Evolutionary conservation across 2,888 invertebrate species (phyloP), one percentile per base, ranked within the genome.

Genomic region (Octonoba sinensis): DNA sequence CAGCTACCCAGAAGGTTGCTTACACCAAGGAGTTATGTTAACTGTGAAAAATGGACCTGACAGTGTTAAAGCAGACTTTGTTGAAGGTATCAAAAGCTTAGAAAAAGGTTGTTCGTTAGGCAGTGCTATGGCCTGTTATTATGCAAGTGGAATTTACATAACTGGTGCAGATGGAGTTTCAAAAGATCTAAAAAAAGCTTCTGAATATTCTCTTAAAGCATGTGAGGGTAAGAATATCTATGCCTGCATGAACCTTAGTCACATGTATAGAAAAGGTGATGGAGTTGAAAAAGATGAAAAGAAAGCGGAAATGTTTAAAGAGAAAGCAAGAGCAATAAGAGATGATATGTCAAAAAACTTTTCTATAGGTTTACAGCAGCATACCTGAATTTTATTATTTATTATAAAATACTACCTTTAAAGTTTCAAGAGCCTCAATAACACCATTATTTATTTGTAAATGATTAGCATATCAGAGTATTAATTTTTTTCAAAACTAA

Each of bases 181-280:
- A 0, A 87, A 92, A 84, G 92, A 96, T 87, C 92, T 92, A 91
- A 90, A 90, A 56, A 93, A 94, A 88, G 96, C 96, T 0, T 94
- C 95, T 88, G 90, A 92, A 51, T 93, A 92, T 86, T 93, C 95
- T 0, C 89, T 91, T 77, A 93, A 92, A 88, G 95, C 93, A 0
- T 99, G 98, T 88, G 93, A 96, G 83, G 89, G 93, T 0, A 94
- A 93, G 22, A 94, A 96, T 87, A 92, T 95, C 88, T 94, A 93
- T 87, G 94, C 95, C 0, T 99, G 99, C 90, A 93, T 93, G 0
- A 97, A 97, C 90, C 90, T 97, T 0, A 93, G 96, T 87, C 92
- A 94, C 88, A 96, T 96, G 94, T 94, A 95, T 88, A 91, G 91
- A 47, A 92, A 92, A 87, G 96, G 96, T 16, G 95, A 96, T 84